Evolutionary conservation across 2,113 vertebrate genomes (phyloP).

Genomic region (Gambusia holbrooki): DNA sequence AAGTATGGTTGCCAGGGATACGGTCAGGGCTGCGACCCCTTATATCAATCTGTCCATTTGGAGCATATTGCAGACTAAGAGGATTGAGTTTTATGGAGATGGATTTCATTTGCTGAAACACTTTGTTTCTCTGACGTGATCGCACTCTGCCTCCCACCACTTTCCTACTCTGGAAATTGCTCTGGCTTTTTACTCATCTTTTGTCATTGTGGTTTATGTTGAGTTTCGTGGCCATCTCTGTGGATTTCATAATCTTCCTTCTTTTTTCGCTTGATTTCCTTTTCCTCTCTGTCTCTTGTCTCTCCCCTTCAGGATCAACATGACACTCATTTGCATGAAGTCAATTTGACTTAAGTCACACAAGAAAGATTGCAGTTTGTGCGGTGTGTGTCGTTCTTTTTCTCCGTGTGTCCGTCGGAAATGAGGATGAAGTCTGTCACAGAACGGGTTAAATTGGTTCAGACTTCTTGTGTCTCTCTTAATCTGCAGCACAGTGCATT

Average conservation of each 20-base stretch:
- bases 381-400: conserved; percentile 1
- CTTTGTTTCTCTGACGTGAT: conserved; percentile 13
- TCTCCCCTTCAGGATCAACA: conserved; percentile 30
- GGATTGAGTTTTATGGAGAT: conserved; percentile 72
- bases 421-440: conserved; percentile 31
- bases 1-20: conserved; percentile 61
- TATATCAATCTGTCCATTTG: conserved; percentile 65
- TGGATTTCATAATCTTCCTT: neutral
- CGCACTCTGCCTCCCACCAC: neutral
- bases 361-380: conserved; percentile 7
- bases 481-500: conserved; percentile 23
- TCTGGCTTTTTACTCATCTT: neutral
- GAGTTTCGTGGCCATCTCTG: neutral
- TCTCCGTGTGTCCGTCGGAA: conserved; percentile 18
- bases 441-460: conserved; percentile 27
- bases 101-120: conserved; percentile 60
- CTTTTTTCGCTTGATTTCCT: neutral
- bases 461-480: conserved; percentile 31
- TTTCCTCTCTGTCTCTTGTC: neutral
- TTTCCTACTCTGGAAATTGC: neutral
- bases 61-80: conserved; percentile 69
- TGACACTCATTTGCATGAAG: conserved; percentile 49
- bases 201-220: neutral
- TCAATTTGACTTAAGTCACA: conserved; percentile 25
- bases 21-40: conserved; percentile 52